phyloP scores from a whole-genome alignment of 1,140 invertebrate genomes.

The Microplitis mediator region DNA sequence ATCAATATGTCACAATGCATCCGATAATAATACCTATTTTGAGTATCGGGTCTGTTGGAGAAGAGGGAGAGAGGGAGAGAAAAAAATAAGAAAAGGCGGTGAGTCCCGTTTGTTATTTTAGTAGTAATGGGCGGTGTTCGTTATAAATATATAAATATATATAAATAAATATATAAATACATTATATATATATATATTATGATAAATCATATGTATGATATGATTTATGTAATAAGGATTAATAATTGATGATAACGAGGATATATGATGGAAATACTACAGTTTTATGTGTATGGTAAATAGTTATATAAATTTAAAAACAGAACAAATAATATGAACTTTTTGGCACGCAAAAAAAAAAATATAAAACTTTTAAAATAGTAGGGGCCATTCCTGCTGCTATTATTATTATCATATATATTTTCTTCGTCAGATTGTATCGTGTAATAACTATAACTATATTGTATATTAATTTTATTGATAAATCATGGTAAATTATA shows the following conservation, averaged over 20 bases:
- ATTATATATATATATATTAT: constrained; percentile 40
- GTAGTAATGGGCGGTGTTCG: constrained; percentile 61
- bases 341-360: constrained; percentile 54
- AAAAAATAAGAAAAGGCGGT: constrained; percentile 25
- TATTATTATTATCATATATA: constrained; percentile 51
- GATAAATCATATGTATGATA: constrained; percentile 54
- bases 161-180: constrained; percentile 44
- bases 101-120: constrained; percentile 61
- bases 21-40: constrained; percentile 57
- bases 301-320: constrained; percentile 33
- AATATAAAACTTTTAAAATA: constrained; percentile 56
- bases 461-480: constrained; percentile 60
- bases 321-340: constrained; percentile 38
- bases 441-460: constrained; percentile 56
- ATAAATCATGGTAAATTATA: constrained; percentile 56
- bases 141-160: constrained; percentile 62
- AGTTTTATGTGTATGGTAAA: constrained; percentile 35
- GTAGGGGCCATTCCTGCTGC: constrained; percentile 59
- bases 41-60: constrained; percentile 45
- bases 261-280: constrained; percentile 36
- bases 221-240: constrained; percentile 55
- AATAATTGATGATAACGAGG: constrained; percentile 35
- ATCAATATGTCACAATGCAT: constrained; percentile 47
- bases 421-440: constrained; percentile 54
- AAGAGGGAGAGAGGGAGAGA: constrained; percentile 10